Evolutionary conservation across 2,888 invertebrate genomes (phyloP), one percentile per base, ranked within the genome.

Genomic region (Heteromurus nitidus): DNA sequence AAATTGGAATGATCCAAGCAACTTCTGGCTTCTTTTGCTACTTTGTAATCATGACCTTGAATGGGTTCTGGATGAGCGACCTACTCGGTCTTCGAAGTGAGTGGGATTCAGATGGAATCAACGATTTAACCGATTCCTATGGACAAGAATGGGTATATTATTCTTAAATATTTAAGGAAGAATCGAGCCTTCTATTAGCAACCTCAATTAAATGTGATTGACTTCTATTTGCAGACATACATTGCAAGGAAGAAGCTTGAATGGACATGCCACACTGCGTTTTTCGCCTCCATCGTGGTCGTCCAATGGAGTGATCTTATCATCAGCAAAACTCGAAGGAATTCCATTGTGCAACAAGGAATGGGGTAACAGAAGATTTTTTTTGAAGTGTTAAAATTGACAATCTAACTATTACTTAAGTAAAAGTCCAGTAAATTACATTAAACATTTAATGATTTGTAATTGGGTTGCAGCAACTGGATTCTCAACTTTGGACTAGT

Each of bases 271-370:
- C 98, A 98, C 91, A 98, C 98, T 87, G 97, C 98, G 87, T 98
- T 98, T 95, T 98, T 98, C 91, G 96, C 96, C 30, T 96, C 98
- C 86, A 98, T 98, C 91, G 98, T 98, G 74, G 95, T 98, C 88
- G 98, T 98, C 88, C 98, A 98, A 89, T 98, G 98, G 98, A 96
- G 98, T 87, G 98, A 98, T 92, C 92, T 98, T 92, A 96, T 98
- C 90, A 95, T 98, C 89, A 98, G 98, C 91, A 98, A 98, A 92
- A 98, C 98, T 88, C 94, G 98, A 88, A 94, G 97, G 89, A 97
- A 98, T 90, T 98, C 98, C 72, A 94, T 98, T 90, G 91, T 98
- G 88, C 97, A 98, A 90, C 98, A 98, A 91, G 98, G 98, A 90
- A 98, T 98, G 98, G 95, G 94, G 91, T 91, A 89, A 44, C 13